Evolutionary conservation across 2,113 vertebrate genomes (phyloP), one percentile per base, ranked within the genome.

Genomic region (Rana temporaria): DNA sequence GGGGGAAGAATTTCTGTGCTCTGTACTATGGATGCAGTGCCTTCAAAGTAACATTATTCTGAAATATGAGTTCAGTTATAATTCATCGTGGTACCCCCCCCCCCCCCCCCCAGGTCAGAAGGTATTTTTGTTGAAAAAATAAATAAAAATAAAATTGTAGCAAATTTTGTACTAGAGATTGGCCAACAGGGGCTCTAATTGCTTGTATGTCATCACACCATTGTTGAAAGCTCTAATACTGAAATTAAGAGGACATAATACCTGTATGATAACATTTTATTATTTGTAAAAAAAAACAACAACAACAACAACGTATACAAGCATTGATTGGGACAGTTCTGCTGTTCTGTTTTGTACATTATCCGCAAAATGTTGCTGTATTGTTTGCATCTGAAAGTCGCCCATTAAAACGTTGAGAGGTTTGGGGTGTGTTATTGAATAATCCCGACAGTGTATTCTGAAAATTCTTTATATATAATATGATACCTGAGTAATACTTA

Each of bases 401-500:
- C 30, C 60, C 72, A 75, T 71, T 9, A 70, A 70, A 17, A 48
- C 69, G 55, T 71, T 62, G 72, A 75, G 56, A 38, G 72, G 60
- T 20, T 63, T 20, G 60, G 60, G 60, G 59, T 17, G 60, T 62
- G 72, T 62, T 75, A 75, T 42, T 4, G 14, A 74, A 59, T 62
- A 75, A 60, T 75, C 53, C 72, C 72, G 22, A 75, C 34, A 75
- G 59, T 75, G 72, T 75, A 75, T 60, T 75, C 70, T 57, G 53
- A 73, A 73, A 56, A 73, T 73, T 56, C 52, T 73, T 73, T 73
- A 52, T 73, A 73, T 73, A 73, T 73, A 73, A 73, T 73, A 56
- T 75, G 72, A 75, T 75, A 38, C 72, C 59, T 75, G 72, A 75
- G 72, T 75, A 75, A 75, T 75, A 60, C 72, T 75, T 75, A 75